phyloP scores from a whole-genome alignment of 2,113 vertebrate genomes.

The Anhinga anhinga region DNA sequence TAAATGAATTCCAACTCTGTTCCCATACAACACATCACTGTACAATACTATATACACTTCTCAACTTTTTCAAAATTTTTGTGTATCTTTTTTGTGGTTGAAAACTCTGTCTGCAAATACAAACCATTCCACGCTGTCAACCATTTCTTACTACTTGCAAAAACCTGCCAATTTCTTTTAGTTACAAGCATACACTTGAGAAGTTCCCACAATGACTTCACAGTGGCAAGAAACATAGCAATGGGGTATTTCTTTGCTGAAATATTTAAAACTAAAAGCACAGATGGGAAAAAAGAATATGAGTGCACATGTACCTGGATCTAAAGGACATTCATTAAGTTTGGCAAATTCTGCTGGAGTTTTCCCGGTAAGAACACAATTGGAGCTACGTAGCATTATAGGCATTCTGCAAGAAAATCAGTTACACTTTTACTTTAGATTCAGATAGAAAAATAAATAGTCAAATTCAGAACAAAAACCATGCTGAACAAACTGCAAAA shows the following conservation, averaged over 20 bases:
- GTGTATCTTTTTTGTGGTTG: not conserved
- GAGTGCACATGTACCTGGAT: conserved; percentile 82
- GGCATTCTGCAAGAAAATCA: conserved; percentile 85
- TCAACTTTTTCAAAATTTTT: not conserved
- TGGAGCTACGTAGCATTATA: conserved; percentile 96
- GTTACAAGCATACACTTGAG: not conserved
- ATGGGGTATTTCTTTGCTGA: not conserved
- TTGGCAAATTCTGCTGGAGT: conserved; percentile 95
- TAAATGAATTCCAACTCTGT: not conserved
- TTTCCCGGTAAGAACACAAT: conserved; percentile 95
- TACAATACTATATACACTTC: not conserved
- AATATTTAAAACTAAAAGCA: not conserved
- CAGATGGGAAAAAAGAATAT: not conserved
- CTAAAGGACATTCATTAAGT: conserved; percentile 94
- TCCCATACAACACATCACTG: not conserved
- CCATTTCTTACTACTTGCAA: not conserved
- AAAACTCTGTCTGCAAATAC: not conserved
- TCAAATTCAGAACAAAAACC: not conserved
- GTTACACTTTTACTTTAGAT: not conserved
- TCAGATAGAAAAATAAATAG: not conserved
- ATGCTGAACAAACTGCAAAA: not conserved
- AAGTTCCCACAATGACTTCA: not conserved
- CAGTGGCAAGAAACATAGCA: not conserved
- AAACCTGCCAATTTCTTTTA: not conserved
- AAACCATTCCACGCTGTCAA: not conserved